These are phyloP conservation scores for Neostethus bicornis DNA, from an alignment of 2,797 vertebrate genomes.

Conservation along the genomic window DNA sequence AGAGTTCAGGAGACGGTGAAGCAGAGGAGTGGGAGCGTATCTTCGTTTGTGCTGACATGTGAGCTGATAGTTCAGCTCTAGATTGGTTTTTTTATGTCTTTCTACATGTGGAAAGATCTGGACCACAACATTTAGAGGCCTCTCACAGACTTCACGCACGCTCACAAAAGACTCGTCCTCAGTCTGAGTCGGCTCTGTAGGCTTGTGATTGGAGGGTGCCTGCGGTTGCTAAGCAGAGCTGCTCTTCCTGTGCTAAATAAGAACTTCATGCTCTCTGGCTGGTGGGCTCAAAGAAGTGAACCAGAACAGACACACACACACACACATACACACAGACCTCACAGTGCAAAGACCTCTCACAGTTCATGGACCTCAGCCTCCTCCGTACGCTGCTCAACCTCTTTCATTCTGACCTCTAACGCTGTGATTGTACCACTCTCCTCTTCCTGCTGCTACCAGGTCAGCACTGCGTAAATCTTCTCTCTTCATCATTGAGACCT, in stretches of 20 bases:
- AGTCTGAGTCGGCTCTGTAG: conserved; percentile 71
- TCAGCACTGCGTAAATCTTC: conserved; percentile 42
- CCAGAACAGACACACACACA: conserved; percentile 60
- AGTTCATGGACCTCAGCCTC: conserved; percentile 61
- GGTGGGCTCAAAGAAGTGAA: conserved; percentile 77
- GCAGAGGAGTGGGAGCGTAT: conserved; percentile 14
- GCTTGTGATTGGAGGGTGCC: conserved; percentile 81
- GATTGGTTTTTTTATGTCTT: conserved; percentile 27
- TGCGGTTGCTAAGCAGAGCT: conserved; percentile 86
- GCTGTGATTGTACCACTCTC: conserved; percentile 44
- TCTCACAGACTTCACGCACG: conserved; percentile 62
- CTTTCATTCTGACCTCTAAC: conserved; percentile 57
- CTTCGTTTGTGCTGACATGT: conserved; percentile 21
- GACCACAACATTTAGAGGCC: conserved; percentile 59
- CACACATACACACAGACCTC: conserved; percentile 37
- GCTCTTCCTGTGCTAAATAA: conserved; percentile 85
- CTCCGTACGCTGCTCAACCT: conserved; percentile 61
- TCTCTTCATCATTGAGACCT: conserved; percentile 66
- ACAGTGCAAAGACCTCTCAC: conserved; percentile 52
- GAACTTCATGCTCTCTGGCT: conserved; percentile 83
- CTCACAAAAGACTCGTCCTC: conserved; percentile 65
- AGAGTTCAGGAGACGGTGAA: conserved; percentile 51
- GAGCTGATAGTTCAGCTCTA: conserved; percentile 17
- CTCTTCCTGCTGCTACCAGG: conserved; percentile 47
- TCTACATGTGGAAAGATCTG: conserved; percentile 50